phyloP scores from a whole-genome alignment of 2,888 invertebrate genomes.

The Lypha dubia region DNA sequence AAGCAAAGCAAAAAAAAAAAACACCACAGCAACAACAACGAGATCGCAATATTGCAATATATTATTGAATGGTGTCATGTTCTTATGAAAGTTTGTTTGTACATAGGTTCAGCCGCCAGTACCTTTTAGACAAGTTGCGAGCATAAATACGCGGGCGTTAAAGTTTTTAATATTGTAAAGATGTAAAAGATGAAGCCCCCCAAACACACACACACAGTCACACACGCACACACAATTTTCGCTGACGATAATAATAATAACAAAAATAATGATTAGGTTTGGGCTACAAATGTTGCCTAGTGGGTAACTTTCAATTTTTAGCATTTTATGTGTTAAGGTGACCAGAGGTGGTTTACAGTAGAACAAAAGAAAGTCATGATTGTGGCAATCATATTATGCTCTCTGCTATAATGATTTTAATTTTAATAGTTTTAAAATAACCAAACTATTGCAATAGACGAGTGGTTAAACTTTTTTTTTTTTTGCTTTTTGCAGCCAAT shows the following conservation, averaged over 20 bases:
- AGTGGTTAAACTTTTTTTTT: too few relatives aligned
- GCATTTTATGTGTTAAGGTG: slow-evolving; percentile 52
- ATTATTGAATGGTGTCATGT: background rate
- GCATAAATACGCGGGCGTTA: slow-evolving; percentile 71
- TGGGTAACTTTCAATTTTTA: slow-evolving; percentile 55
- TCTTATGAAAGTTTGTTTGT: background rate
- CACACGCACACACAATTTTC: slow-evolving; percentile 51
- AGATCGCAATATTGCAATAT: background rate
- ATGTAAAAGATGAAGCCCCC: slow-evolving; percentile 45
- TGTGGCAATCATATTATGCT: too few relatives aligned
- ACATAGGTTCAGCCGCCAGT: background rate
- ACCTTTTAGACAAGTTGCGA: slow-evolving; percentile 28
- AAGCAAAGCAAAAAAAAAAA: slow-evolving; percentile 1
- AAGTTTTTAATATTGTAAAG: slow-evolving; percentile 47
- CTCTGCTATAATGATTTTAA: too few relatives aligned
- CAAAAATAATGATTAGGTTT: slow-evolving; percentile 28
- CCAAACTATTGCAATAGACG: too few relatives aligned
- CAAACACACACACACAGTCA: too few relatives aligned
- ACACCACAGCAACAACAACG: too few relatives aligned
- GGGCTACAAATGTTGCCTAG: slow-evolving; percentile 20
- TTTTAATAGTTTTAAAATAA: too few relatives aligned
- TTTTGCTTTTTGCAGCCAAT: too few relatives aligned
- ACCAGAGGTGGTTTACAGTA: background rate
- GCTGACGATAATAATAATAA: slow-evolving; percentile 47
- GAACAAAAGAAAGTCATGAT: too few relatives aligned